Evolutionary conservation across 2,797 vertebrate genomes (phyloP).

Genomic region (Enteromius trimaculatus): DNA sequence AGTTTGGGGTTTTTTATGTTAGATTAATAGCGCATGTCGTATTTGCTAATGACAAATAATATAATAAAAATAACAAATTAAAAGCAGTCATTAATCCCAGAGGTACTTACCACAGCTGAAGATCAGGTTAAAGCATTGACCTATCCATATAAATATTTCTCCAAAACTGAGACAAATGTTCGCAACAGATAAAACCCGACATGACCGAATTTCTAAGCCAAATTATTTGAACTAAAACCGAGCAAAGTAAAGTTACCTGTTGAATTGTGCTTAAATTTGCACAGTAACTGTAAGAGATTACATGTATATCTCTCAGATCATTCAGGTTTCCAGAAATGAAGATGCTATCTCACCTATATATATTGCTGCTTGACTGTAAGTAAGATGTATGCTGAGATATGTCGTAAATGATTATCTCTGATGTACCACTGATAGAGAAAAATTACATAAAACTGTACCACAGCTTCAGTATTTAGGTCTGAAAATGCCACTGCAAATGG

Average conservation of each 20-base stretch:
- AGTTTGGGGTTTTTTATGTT: not conserved
- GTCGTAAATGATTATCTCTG: constrained; percentile 43
- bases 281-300: not conserved
- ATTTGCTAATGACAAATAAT: too few relatives aligned
- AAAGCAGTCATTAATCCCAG: not conserved
- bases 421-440: constrained; percentile 25
- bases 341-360: constrained; percentile 51
- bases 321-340: constrained; percentile 52
- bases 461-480: constrained; percentile 46
- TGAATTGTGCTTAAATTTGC: constrained; percentile 1
- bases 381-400: constrained; percentile 44
- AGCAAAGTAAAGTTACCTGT: constrained; percentile 13
- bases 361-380: constrained; percentile 47
- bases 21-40: not conserved
- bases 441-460: constrained; percentile 30
- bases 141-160: not conserved
- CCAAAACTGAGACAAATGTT: not conserved
- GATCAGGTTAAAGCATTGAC: not conserved
- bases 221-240: not conserved
- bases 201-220: not conserved
- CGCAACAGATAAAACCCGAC: not conserved
- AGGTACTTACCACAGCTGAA: constrained; percentile 32
- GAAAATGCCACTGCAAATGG: constrained; percentile 59
- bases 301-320: constrained; percentile 27
- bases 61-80: not conserved